Base-by-base conservation (phyloP, 2,113 vertebrate genomes). In the Amblyopsis rosae region DNA sequence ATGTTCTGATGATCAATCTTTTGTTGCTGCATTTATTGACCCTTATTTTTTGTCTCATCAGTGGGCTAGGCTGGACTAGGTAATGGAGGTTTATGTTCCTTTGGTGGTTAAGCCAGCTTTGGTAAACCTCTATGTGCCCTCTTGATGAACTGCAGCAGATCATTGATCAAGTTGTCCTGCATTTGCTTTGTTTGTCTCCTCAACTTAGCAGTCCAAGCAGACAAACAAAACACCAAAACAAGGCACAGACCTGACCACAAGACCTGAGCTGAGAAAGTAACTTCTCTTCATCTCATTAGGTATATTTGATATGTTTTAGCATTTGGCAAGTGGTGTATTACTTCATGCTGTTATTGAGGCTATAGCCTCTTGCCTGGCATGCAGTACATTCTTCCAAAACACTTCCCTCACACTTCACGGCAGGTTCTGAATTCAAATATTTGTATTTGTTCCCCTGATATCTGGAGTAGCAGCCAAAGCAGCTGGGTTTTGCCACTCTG, bases 1-100 rank as follows among this genome's bases (percentile, higher is more conserved):
- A 92, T 91, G 92, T 91, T 86, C 75, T 65, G 70, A 83, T 91
- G 87, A 92, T 93, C 91, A 91, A 92, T 93, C 90, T 90, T 84
- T 84, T 76, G 81, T 89, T 89, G 90, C 87, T 91, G 89, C 83
- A 89, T 91, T 89, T 80, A 92, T 91, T 92, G 90, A 93, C 91
- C 90, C 79, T 75, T 70, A 81, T 87, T 87, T 87, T 85, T 90
- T 89, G 90, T 91, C 86, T 92, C 89, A 88, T 90, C 88, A 86
- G 82, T 87, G 84, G 77, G 80, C 81, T 62, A 68, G 83, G 82
- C 82, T 82, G 90, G 67, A 86, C 82, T 80, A 91, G 89, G 88
- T 92, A 83, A 84, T 82, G 77, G 82, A 83, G 86, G 75, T 89
- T 88, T 92, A 83, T 86, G 79, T 89, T 90, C 82, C 90, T 90